Percentiles rank a stretch among this genome's conserved stretches.
phyloP scores from a whole-genome alignment of 2,113 vertebrate species.

The Carassius carassius region DNA sequence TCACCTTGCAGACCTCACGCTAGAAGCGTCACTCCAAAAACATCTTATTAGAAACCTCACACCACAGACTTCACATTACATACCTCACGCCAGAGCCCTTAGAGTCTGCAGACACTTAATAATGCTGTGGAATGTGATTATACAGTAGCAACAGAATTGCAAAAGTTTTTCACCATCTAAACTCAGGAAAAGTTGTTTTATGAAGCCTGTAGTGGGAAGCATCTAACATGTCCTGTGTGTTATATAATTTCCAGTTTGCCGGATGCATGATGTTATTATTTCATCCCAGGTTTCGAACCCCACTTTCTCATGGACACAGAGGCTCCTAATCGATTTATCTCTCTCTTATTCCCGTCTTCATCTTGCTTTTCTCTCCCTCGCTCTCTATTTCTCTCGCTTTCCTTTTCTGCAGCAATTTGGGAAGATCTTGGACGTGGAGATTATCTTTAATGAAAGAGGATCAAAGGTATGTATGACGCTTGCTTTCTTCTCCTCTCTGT shows the following conservation, averaged over 20 bases:
- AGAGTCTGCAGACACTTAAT: background rate
- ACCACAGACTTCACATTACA: background rate
- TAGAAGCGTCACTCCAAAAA: no score
- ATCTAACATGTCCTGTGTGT: slow-evolving; percentile 22
- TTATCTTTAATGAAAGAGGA: slow-evolving; percentile 99
- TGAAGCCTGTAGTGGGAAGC: background rate
- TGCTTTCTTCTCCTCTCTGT: slow-evolving; percentile 43
- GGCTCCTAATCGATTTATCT: slow-evolving; percentile 30
- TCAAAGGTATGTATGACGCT: slow-evolving; percentile 88
- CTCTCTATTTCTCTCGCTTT: slow-evolving; percentile 64
- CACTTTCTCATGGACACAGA: slow-evolving; percentile 35
- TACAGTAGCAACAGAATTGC: background rate
- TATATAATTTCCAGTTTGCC: slow-evolving; percentile 6
- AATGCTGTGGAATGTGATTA: background rate
- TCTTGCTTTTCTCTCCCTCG: slow-evolving; percentile 46
- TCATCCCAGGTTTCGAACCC: slow-evolving; percentile 18
- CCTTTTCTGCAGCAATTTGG: slow-evolving; percentile 90
- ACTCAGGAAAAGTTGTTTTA: slow-evolving; percentile 3
- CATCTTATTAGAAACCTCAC: no score
- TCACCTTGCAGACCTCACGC: no score
- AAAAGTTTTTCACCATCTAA: slow-evolving; percentile 10
- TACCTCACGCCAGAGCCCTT: background rate
- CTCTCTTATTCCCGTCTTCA: slow-evolving; percentile 33
- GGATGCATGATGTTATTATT: background rate
- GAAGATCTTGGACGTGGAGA: slow-evolving; percentile 98